Percentiles rank a stretch among this genome's conserved stretches.
Conservation (phyloP, 64 coral and sea anemone genomes). For the Pachyseris speciosa region DNA sequence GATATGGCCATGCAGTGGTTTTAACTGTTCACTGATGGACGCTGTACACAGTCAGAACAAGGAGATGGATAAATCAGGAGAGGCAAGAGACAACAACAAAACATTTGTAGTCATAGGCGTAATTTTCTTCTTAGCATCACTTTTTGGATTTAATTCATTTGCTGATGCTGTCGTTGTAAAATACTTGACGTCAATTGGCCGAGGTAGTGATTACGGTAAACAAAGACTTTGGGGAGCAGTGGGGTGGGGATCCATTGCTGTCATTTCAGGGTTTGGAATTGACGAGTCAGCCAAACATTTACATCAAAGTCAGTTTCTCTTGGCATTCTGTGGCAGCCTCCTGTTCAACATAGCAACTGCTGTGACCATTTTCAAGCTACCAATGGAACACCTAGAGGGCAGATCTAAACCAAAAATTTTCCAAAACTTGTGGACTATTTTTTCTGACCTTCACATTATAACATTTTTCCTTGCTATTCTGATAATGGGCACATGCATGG, state of each 20-base stretch:
- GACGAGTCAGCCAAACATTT: not conserved
- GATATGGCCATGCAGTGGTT: not conserved
- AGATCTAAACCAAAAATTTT: slow-evolving; percentile 27
- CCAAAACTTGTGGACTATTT: not conserved
- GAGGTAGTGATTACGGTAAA: slow-evolving; percentile 52
- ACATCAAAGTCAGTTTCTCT: slow-evolving; percentile 34
- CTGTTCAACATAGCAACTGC: slow-evolving; percentile 8
- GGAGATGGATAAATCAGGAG: not conserved
- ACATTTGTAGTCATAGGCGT: not conserved
- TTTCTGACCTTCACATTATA: slow-evolving; percentile 12
- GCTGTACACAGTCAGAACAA: not conserved
- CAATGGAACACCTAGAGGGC: slow-evolving; percentile 6
- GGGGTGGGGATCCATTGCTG: slow-evolving; percentile 47
- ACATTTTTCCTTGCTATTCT: slow-evolving; percentile 52
- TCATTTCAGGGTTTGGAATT: slow-evolving; percentile 56
- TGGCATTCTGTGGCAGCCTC: slow-evolving; percentile 58
- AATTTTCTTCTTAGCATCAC: not conserved
- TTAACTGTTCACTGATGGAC: not conserved
- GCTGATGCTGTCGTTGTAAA: slow-evolving; percentile 26
- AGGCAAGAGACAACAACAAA: not conserved
- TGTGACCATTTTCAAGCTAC: slow-evolving; percentile 4
- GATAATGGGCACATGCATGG: slow-evolving; percentile 47
- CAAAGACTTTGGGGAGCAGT: slow-evolving; percentile 58
- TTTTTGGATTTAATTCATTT: not conserved
- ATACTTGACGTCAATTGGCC: not conserved